Conservation (phyloP, 2,797 vertebrate genomes). For the Uromys caudimaculatus region DNA sequence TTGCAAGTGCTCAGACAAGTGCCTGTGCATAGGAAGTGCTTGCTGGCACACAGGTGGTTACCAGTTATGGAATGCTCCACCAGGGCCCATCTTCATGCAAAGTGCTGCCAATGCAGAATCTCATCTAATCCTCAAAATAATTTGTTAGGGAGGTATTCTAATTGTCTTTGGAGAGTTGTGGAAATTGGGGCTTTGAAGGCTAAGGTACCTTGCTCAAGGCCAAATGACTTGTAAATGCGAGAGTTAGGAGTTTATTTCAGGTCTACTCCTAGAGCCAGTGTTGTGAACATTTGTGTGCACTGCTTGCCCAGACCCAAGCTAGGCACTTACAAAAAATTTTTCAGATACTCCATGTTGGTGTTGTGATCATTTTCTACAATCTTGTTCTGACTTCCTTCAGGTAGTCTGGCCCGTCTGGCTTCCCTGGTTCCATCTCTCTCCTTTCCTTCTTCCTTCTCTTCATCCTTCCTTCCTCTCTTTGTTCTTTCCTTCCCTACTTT, state of each 20-base stretch:
- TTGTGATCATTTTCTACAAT: slow-evolving; percentile 11
- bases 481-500: neutral
- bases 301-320: neutral
- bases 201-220: slow-evolving; percentile 32
- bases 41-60: neutral
- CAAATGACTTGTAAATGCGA: slow-evolving; percentile 12
- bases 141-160: neutral
- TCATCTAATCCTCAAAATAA: slow-evolving; percentile 45
- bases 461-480: neutral
- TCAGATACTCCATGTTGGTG: neutral
- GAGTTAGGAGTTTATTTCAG: slow-evolving; percentile 41
- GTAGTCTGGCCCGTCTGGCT: neutral
- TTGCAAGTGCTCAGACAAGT: slow-evolving; percentile 8
- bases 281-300: neutral
- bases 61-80: neutral
- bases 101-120: neutral
- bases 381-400: neutral
- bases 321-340: slow-evolving; percentile 7
- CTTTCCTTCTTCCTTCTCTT: neutral
- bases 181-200: slow-evolving; percentile 16
- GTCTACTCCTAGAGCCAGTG: neutral
- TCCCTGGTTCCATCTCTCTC: neutral
- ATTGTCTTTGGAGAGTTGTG: slow-evolving; percentile 14
- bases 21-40: neutral
- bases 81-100: neutral